Base-by-base conservation (phyloP, 2,113 vertebrate species). In the Calonectris borealis region DNA sequence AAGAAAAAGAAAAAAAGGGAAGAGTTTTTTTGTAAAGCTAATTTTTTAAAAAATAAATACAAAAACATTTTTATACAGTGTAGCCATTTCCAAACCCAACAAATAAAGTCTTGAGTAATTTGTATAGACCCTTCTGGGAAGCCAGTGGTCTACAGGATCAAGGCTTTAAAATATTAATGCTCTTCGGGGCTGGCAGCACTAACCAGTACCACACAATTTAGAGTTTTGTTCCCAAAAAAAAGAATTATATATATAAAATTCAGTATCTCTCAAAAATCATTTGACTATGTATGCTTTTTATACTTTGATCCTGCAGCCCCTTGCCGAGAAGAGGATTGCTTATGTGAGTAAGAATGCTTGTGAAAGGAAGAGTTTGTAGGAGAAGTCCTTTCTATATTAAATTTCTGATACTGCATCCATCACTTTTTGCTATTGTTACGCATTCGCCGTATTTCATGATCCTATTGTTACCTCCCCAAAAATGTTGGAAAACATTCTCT, bases 21-120 rank as follows among this genome's bases (percentile, higher is more conserved):
- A 96, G 86, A 84, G 88, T 93, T 98, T 97, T 98, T 98, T 98
- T 98, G 97, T 98, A 98, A 98, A 98, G 93, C 95, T 98, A 93
- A 96, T 98, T 98, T 98, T 98, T 96, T 81, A 27, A 89, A 83
- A 92, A 93, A 94, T 93, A 94, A 91, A 86, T 84, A 83, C 49
- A 57, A 96, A 97, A 97, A 54, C 91, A 89, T 97, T 98, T 98
- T 98, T 98, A 97, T 98, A 98, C 92, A 93, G 88, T 77, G 62
- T 97, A 95, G 85, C 90, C 82, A 77, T 98, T 96, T 95, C 60
- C 87, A 96, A 96, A 83, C 90, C 93, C 82, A 87, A 70, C 32
- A 81, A 86, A 88, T 69, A 75, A 82, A 94, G 68, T 83, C 66
- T 83, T 91, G 75, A 83, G 48, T 92, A 75, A 78, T 91, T 96